A percentile compares a stretch with the other conserved stretches of the same genome.
phyloP scores from a whole-genome alignment of 2,888 invertebrate species.

The Aricia artaxerxes region DNA sequence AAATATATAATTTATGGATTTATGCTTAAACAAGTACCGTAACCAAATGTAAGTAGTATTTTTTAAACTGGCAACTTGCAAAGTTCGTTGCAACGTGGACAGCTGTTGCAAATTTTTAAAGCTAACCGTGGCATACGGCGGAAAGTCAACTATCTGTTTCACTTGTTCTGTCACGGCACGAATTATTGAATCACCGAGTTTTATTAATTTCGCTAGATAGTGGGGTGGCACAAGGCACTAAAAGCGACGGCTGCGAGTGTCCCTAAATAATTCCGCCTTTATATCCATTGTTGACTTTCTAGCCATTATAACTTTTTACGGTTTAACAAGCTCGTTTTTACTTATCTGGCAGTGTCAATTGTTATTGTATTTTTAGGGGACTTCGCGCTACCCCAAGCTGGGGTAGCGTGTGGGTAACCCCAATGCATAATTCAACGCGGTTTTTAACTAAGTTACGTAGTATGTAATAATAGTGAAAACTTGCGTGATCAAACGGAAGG shows the following conservation, averaged over 20 bases:
- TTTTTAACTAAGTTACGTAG: conserved; percentile 24
- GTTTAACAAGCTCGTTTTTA: conserved; percentile 79
- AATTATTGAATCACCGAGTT: conserved; percentile 25
- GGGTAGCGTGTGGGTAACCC: conserved; percentile 45
- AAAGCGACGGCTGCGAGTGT: conserved; percentile 49
- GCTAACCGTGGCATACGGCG: not conserved
- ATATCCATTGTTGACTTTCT: conserved; percentile 72
- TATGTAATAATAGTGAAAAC: conserved; percentile 26
- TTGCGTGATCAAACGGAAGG: conserved; percentile 15
- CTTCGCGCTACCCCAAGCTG: conserved; percentile 34
- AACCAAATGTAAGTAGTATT: not conserved
- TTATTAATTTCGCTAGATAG: conserved; percentile 26
- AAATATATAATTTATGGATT: too few species aligned
- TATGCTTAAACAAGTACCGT: too few species aligned
- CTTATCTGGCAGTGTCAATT: conserved; percentile 75
- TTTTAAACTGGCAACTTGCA: not conserved
- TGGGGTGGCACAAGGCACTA: conserved; percentile 32
- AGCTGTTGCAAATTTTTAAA: conserved; percentile 4
- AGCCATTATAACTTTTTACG: conserved; percentile 79
- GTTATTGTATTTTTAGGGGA: conserved; percentile 64
- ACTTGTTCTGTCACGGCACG: conserved; percentile 25
- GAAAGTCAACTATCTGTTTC: conserved; percentile 1
- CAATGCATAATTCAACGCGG: conserved; percentile 31
- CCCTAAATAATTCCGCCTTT: conserved; percentile 59
- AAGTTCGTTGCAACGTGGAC: not conserved